Conservation (phyloP, 2,797 vertebrate species). For the Agapornis canus region DNA sequence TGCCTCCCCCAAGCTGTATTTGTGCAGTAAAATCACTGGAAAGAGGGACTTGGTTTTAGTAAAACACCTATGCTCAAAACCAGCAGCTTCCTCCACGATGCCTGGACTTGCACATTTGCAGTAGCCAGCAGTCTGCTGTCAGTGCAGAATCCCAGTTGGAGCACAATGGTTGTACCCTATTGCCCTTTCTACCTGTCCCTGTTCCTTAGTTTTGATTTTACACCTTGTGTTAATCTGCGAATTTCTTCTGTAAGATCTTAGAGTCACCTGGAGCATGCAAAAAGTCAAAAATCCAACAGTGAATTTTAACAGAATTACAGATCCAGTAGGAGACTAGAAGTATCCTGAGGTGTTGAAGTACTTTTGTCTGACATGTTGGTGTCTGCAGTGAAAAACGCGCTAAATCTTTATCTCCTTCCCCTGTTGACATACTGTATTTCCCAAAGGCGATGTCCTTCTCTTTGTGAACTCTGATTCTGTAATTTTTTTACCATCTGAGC, state of each 20-base stretch:
- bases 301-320: not conserved
- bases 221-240: not conserved
- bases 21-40: not conserved
- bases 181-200: not conserved
- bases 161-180: accelerated
- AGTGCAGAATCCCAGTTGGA: not conserved
- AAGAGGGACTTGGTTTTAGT: not conserved
- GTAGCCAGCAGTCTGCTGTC: no score
- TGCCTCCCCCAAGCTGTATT: not conserved
- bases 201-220: not conserved
- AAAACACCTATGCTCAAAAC: not conserved
- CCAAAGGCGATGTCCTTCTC: not conserved
- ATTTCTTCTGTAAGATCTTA: not conserved
- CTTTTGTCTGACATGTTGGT: not conserved
- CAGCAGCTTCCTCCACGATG: not conserved
- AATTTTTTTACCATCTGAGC: not conserved
- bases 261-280: not conserved
- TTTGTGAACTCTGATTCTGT: not conserved
- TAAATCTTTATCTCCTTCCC: not conserved
- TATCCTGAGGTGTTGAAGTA: not conserved
- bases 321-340: not conserved
- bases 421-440: not conserved
- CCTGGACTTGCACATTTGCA: not conserved
- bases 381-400: not conserved
- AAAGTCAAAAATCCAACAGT: not conserved